Conservation (phyloP, 92 coral and sea anemone species). For the Diadumene lineata region DNA sequence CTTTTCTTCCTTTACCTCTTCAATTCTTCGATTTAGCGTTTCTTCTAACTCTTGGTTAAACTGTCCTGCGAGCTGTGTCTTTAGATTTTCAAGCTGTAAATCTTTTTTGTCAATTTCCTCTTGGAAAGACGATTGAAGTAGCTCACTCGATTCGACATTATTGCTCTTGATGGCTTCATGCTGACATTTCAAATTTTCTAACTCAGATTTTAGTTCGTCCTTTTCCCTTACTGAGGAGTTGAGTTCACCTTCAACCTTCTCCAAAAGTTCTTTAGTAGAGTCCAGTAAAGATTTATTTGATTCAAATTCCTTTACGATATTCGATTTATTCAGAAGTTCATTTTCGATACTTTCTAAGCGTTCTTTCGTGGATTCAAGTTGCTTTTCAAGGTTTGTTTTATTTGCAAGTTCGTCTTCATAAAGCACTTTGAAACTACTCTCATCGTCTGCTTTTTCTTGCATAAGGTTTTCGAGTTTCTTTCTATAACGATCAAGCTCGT, state of each 20-base stretch:
- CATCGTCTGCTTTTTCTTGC: conserved; percentile 22
- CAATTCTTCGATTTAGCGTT: conserved; percentile 46
- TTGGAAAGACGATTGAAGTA: conserved; percentile 6
- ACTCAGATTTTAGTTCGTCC: conserved; percentile 29
- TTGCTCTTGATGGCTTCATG: conserved; percentile 19
- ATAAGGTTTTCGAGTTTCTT: conserved; percentile 20
- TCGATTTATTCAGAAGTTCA: conserved; percentile 1
- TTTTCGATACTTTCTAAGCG: conserved; percentile 2
- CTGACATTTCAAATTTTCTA: conserved; percentile 29
- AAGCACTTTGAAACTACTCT: conserved; percentile 13
- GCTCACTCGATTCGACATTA: conserved; percentile 26
- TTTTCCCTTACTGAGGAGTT: conserved; percentile 5
- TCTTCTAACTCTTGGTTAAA: conserved; percentile 56
- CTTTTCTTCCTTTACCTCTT: conserved; percentile 59
- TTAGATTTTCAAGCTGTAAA: conserved; percentile 15
- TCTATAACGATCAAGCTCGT: conserved; percentile 20
- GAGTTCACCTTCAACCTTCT: neutral
- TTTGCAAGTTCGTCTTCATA: conserved; percentile 6
- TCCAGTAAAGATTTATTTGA: neutral
- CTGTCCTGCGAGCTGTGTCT: conserved; percentile 22
- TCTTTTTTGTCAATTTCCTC: conserved; percentile 49
- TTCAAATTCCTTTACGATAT: conserved; percentile 30
- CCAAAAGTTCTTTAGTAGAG: conserved; percentile 8
- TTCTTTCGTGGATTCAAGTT: conserved; percentile 3
- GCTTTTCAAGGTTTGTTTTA: conserved; percentile 28